Evolutionary conservation across 1,140 invertebrate genomes (phyloP).

Genomic region (Diprion similis): DNA sequence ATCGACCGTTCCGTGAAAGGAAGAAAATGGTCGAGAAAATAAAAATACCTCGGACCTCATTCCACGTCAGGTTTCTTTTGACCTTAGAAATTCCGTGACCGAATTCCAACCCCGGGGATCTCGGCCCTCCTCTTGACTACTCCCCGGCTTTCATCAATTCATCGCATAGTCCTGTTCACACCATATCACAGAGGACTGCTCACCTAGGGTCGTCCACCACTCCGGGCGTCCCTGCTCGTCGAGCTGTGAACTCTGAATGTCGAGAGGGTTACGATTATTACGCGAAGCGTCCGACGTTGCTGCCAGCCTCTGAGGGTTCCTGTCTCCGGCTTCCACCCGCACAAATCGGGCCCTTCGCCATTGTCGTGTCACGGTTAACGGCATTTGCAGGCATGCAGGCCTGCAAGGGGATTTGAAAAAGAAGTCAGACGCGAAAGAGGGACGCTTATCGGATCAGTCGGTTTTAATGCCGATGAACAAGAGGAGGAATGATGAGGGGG

Average conservation of each 20-base stretch:
- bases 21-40: neutral
- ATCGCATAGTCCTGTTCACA: neutral
- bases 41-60: neutral
- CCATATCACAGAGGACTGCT: conserved; percentile 11
- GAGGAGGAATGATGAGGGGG: too few relatives aligned
- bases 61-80: neutral
- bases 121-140: neutral
- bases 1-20: neutral
- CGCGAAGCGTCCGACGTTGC: neutral
- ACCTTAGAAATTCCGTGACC: too few relatives aligned
- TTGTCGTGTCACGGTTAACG: too few relatives aligned
- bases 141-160: conserved; percentile 11
- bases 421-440: too few relatives aligned
- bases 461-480: too few relatives aligned
- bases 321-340: neutral
- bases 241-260: conserved; percentile 16
- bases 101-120: neutral
- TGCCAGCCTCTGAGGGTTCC: neutral
- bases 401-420: too few relatives aligned
- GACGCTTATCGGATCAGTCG: too few relatives aligned
- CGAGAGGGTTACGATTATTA: conserved; percentile 13
- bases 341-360: too few relatives aligned
- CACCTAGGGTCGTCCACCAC: neutral
- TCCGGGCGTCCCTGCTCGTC: neutral
- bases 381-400: too few relatives aligned